Conservation (phyloP, 2,113 vertebrate genomes). For the Cyanocitta stelleri region DNA sequence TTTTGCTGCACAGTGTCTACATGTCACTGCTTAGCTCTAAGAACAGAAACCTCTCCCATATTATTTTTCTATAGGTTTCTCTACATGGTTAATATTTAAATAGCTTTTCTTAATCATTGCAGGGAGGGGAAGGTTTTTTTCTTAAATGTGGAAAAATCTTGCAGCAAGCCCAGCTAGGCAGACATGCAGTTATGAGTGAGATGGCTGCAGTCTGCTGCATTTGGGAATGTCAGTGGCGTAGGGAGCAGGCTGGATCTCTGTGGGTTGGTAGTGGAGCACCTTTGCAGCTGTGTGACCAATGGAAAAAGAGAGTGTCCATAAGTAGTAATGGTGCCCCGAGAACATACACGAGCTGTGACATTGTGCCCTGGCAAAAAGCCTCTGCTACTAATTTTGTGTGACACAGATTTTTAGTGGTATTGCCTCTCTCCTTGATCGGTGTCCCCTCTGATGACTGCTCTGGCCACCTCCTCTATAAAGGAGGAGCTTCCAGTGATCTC, state of each 20-base stretch:
- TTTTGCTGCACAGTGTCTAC: not conserved
- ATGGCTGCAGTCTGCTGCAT: not conserved
- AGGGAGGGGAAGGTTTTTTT: not conserved
- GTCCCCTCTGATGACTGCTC: not conserved
- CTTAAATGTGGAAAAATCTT: conserved; percentile 29
- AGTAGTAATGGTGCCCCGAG: not conserved
- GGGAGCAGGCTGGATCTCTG: not conserved
- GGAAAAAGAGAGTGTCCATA: not conserved
- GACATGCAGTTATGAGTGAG: conserved; percentile 13
- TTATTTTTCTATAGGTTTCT: conserved; percentile 24
- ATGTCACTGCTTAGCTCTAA: not conserved
- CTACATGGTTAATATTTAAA: conserved; percentile 55
- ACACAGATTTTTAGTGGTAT: not conserved
- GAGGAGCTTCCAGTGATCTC: not conserved
- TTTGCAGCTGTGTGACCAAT: not conserved
- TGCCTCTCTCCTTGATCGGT: conserved; percentile 2
- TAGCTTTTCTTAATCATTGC: not conserved
- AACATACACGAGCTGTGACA: not conserved
- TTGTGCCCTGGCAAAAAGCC: conserved; percentile 1
- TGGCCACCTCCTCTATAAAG: not conserved
- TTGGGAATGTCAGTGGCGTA: not conserved
- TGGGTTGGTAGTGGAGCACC: not conserved
- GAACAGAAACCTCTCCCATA: conserved; percentile 1
- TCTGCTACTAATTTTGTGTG: not conserved
- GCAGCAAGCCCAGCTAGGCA: conserved; percentile 16